Evolutionary conservation across 2,113 vertebrate species (phyloP), one percentile per base, ranked within the genome.

Genomic region (Dicrurus megarhynchus): DNA sequence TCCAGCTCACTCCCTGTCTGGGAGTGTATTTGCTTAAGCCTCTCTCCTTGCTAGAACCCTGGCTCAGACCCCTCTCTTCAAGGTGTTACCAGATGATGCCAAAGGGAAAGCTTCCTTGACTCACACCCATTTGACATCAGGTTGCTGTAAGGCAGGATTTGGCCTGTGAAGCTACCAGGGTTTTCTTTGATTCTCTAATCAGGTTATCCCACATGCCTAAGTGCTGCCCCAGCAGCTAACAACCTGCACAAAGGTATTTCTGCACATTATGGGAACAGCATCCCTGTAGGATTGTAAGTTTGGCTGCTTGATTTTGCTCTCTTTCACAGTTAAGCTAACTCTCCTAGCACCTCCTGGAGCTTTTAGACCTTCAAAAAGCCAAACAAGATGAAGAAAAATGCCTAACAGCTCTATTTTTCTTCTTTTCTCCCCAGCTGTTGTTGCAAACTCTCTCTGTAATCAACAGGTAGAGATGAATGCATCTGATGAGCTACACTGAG

Each of bases 321-420:
- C 94, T 97, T 97, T 97, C 92, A 93, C 92, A 92, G 84, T 97
- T 96, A 77, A 90, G 74, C 87, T 91, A 96, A 95, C 92, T 96
- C 93, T 95, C 74, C 89, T 90, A 96, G 94, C 94, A 97, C 84
- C 56, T 97, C 92, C 87, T 92, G 87, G 56, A 96, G 93, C 90
- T 97, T 97, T 95, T 93, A 97, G 95, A 95, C 87, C 91, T 96
- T 73, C 87, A 96, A 59, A 97, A 94, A 93, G 79, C 46, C 75
- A 96, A 97, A 95, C 69, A 76, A 57, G 33, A 74, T 24, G 46
- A 71, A 81, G 18, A 21, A 83, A 82, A 82, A 46, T 27, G 21
- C n/a, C 21, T 8, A 80, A 59, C 11, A 80, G 42, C 5, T 24
- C n/a, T 59, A 6, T 28, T 85, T 93, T 88, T 12, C 11, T 74